Conservation (phyloP, 1,140 invertebrate species). For the Brachionus calyciflorus region DNA sequence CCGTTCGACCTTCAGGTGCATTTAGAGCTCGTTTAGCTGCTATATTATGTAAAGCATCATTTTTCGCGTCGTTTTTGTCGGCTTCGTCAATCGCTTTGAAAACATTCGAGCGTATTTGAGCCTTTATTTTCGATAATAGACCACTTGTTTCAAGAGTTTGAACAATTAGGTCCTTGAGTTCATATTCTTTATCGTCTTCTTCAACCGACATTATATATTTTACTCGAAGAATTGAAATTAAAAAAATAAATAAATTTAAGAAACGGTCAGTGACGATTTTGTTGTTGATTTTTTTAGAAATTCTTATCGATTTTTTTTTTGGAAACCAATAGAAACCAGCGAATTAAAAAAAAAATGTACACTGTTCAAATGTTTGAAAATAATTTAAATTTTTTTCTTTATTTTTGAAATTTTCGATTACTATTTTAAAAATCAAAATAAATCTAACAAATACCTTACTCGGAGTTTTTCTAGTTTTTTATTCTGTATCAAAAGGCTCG, state of each 20-base stretch:
- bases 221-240: not conserved
- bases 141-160: conserved; percentile 41
- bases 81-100: conserved; percentile 24
- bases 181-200: conserved; percentile 44
- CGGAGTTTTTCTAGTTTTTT: too few relatives aligned
- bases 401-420: too few relatives aligned
- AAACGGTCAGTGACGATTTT: too few relatives aligned
- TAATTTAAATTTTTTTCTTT: too few relatives aligned
- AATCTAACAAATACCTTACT: too few relatives aligned
- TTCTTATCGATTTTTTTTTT: conserved; percentile 1
- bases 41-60: not conserved
- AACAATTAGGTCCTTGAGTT: conserved; percentile 42
- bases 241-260: not conserved
- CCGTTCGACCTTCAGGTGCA: not conserved
- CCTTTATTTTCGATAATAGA: conserved; percentile 38
- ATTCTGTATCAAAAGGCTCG: too few relatives aligned
- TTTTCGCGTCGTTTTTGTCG: not conserved
- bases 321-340: conserved; percentile 41
- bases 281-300: too few relatives aligned
- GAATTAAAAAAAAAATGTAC: too few relatives aligned
- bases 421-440: too few relatives aligned
- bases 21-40: not conserved
- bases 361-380: too few relatives aligned
- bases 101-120: conserved; percentile 24
- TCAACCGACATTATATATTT: conserved; percentile 27